phyloP scores from a whole-genome alignment of 2,113 vertebrate genomes.

The Asarcornis scutulata region DNA sequence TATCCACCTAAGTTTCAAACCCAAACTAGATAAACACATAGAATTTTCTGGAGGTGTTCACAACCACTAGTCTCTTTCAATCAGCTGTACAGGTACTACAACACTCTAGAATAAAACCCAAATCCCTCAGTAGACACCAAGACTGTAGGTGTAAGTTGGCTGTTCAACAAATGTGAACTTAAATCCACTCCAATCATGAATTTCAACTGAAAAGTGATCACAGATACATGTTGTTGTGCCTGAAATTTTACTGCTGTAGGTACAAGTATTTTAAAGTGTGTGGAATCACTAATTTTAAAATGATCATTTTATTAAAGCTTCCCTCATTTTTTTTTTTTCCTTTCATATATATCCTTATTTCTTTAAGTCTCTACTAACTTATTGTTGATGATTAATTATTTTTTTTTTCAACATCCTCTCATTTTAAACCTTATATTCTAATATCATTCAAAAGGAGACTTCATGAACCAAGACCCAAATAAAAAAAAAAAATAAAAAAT shows the following conservation, averaged over 20 bases:
- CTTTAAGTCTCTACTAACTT: neutral
- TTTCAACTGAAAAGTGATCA: neutral
- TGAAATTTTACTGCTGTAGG: neutral
- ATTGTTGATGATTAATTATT: neutral
- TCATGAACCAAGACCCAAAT: neutral
- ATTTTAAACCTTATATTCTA: neutral
- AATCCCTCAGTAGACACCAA: neutral
- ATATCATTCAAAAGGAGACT: neutral
- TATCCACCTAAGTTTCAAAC: neutral
- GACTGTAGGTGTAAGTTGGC: neutral
- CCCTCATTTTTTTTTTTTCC: accelerated
- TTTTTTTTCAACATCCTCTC: neutral
- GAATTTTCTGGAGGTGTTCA: neutral
- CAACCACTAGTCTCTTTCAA: neutral
- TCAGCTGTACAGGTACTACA: neutral
- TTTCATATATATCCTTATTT: neutral
- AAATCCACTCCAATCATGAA: neutral
- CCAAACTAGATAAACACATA: neutral
- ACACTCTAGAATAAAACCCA: neutral
- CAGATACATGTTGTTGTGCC: accelerated
- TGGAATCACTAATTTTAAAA: neutral
- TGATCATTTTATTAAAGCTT: neutral
- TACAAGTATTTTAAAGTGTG: neutral
- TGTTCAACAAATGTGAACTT: neutral
- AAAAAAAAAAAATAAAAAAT: neutral